phyloP scores from a whole-genome alignment of 2,888 invertebrate species.

The Dioctria linearis region DNA sequence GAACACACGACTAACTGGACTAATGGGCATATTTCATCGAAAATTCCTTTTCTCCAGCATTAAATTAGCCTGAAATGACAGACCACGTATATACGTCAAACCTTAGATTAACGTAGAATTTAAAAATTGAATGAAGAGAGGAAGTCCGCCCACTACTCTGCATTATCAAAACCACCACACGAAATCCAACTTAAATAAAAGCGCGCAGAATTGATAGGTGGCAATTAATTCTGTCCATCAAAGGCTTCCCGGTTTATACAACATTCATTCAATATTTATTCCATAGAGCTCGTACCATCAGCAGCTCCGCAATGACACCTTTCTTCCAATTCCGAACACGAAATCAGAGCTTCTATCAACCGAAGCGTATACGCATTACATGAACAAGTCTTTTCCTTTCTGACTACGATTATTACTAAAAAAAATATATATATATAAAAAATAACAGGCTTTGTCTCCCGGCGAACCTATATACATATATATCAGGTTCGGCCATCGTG shows the following conservation, averaged over 20 bases:
- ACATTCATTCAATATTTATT: too few relatives aligned
- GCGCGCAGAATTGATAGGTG: conserved; percentile 4
- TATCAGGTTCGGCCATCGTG: too few relatives aligned
- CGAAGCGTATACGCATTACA: conserved; percentile 31
- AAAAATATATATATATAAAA: conserved; percentile 21
- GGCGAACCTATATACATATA: not conserved
- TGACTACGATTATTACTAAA: conserved; percentile 6
- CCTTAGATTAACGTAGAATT: too few relatives aligned
- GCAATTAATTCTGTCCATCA: conserved; percentile 46
- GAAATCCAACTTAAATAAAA: conserved; percentile 1
- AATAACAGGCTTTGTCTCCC: conserved; percentile 6
- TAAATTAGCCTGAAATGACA: too few relatives aligned
- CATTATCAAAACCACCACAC: too few relatives aligned
- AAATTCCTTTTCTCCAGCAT: too few relatives aligned
- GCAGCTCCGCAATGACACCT: conserved; percentile 33
- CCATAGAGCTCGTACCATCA: not conserved
- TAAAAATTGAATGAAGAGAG: too few relatives aligned
- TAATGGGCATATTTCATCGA: too few relatives aligned
- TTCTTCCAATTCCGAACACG: conserved; percentile 1
- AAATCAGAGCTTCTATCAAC: conserved; percentile 20
- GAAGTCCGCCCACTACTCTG: too few relatives aligned
- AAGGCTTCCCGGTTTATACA: conserved; percentile 3
- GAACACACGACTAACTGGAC: too few relatives aligned
- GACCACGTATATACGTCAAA: too few relatives aligned
- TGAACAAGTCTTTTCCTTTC: conserved; percentile 14